Evolutionary conservation across 2,113 vertebrate species (phyloP), one percentile per base, ranked within the genome.

Genomic region (Oreochromis niloticus): DNA sequence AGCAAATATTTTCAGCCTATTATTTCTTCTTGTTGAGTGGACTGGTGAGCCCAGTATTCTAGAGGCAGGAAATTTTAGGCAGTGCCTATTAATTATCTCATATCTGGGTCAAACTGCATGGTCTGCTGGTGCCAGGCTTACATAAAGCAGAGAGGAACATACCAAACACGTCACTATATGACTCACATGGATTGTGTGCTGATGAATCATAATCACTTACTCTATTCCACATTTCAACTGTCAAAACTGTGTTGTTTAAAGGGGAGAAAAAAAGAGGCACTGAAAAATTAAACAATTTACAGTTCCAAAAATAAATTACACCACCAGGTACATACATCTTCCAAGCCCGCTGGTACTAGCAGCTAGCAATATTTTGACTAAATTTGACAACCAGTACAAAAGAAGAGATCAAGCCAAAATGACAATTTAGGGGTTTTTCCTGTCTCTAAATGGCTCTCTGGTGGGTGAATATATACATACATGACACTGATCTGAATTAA

Each of bases 131-230:
- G 43, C 71, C 71, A 75, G 43, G 71, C 75, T 61, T 82, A 85
- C 48, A 88, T 82, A 81, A 89, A 87, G 30, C 68, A 86, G 71
- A 82, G 46, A 78, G 63, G 11, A 80, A 57, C 61, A 46, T 83
- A 66, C 27, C 36, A 39, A 87, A 84, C 63, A 85, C 41, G 9
- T 71, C 75, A 90, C 83, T 68, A 73, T 46, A 43, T 90, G 88
- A 93, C 75, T 89, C 86, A 88, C 7, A 3, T 36, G 34, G 59
- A 90, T 81, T 89, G 87, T 83, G 73, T 41, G 68, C 19, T 82
- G 82, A 88, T 91, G 87, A 91, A 83, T 91, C 90, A 93, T 71
- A 80, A 80, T 86, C 81, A 57, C 57, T 8, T 17, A 84, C 81
- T 68, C 52, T 57, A 75, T 43, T 75, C 57, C 59, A 43, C 17